Conservation (phyloP, 2,888 invertebrate species). For the Cerastis rubricosa region DNA sequence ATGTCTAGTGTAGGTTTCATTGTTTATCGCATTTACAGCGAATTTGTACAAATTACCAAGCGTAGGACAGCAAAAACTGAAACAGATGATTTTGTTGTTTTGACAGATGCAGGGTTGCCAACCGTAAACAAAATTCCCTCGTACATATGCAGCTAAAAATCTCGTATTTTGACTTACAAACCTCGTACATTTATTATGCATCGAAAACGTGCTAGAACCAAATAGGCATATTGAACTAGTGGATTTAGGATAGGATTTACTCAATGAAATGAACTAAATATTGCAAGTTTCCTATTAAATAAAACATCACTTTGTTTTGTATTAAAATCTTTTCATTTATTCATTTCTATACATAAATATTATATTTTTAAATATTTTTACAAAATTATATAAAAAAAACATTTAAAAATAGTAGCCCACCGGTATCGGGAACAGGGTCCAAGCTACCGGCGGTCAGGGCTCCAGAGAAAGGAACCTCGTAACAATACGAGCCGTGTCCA, state of each 20-base stretch:
- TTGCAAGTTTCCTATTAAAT: background rate
- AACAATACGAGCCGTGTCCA: too few relatives aligned
- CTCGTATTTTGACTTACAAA: constrained; percentile 1
- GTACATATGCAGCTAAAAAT: constrained; percentile 7
- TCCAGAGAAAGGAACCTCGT: too few relatives aligned
- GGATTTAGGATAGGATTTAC: background rate
- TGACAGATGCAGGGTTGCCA: constrained; percentile 9
- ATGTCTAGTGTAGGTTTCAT: constrained; percentile 90
- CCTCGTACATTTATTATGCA: constrained; percentile 5
- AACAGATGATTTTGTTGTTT: constrained; percentile 19
- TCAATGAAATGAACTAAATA: background rate
- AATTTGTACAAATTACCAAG: constrained; percentile 2
- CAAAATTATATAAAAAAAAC: too few relatives aligned
- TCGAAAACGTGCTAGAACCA: background rate
- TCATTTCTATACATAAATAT: too few relatives aligned
- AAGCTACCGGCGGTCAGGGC: too few relatives aligned
- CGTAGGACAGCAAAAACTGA: background rate
- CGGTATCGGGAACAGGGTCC: too few relatives aligned
- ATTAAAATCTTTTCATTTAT: background rate
- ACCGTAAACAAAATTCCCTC: too few relatives aligned
- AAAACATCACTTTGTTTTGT: background rate
- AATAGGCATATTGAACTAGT: background rate
- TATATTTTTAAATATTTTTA: too few relatives aligned
- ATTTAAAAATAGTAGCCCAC: too few relatives aligned
- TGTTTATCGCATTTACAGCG: constrained; percentile 26